phyloP scores from a whole-genome alignment of 2,888 invertebrate genomes.

The Caenorhabditis sp. region DNA sequence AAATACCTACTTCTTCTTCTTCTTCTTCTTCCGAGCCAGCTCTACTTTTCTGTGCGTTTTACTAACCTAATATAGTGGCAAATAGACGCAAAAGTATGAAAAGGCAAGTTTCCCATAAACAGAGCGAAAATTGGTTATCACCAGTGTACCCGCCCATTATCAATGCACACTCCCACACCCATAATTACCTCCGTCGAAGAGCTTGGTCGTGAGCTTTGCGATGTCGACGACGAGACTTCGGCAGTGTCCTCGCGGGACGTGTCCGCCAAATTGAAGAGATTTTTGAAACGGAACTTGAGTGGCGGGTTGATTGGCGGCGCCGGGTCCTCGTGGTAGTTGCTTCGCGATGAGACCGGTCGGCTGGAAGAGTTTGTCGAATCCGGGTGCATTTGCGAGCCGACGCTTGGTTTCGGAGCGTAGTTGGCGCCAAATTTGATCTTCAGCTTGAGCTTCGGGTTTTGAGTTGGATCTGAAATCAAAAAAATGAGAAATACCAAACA shows the following conservation, averaged over 20 bases:
- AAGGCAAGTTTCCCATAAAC: no score
- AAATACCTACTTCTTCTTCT: no score
- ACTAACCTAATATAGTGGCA: no score
- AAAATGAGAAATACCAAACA: background rate
- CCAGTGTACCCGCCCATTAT: no score
- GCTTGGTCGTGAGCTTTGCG: slow-evolving; percentile 19
- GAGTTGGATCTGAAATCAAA: slow-evolving; percentile 17
- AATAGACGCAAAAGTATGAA: no score
- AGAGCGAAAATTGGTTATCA: no score
- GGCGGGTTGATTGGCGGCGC: slow-evolving; percentile 15
- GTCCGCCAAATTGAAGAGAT: slow-evolving; percentile 18
- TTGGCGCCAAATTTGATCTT: slow-evolving; percentile 43
- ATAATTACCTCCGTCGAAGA: slow-evolving; percentile 4
- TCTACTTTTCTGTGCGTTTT: no score
- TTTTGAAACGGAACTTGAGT: slow-evolving; percentile 52
- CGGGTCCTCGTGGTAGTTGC: slow-evolving; percentile 5
- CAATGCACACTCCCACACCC: no score
- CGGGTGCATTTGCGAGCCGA: slow-evolving; percentile 26
- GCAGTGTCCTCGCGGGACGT: background rate
- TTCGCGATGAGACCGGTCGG: slow-evolving; percentile 29
- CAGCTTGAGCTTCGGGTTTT: slow-evolving; percentile 30
- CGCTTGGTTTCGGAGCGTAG: background rate
- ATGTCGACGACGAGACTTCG: background rate
- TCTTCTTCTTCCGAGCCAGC: no score
- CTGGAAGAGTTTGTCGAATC: slow-evolving; percentile 23